Conservation (phyloP, 53 echinoderm and acorn worm genomes). For the Zoroaster sp. region DNA sequence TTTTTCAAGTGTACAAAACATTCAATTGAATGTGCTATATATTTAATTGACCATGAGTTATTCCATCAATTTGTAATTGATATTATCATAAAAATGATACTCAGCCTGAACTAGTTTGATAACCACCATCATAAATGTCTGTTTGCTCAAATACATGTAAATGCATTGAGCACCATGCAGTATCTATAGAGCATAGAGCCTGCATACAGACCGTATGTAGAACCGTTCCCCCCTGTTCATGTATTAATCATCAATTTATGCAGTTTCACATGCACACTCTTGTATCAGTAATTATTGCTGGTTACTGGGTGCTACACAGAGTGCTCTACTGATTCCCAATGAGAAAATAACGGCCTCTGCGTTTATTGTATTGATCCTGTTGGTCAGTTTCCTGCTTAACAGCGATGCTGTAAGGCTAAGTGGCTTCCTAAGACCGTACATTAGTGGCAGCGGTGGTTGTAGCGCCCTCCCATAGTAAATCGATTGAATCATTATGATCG, state of each 20-base stretch:
- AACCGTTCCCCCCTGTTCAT: neutral
- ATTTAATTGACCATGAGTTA: too few relatives aligned
- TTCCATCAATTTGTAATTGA: neutral
- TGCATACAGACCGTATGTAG: neutral
- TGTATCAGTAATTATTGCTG: neutral
- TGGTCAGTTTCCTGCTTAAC: neutral
- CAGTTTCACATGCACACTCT: neutral
- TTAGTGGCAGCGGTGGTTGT: neutral
- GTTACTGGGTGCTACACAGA: neutral
- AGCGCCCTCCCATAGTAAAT: neutral
- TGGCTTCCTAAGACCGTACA: neutral
- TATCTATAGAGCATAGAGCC: neutral
- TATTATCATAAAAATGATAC: neutral
- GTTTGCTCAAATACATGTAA: neutral
- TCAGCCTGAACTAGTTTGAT: constrained; percentile 15
- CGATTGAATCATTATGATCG: neutral
- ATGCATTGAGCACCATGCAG: neutral
- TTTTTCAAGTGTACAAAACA: too few relatives aligned
- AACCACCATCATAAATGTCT: constrained; percentile 15
- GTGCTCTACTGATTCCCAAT: neutral
- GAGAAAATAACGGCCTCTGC: neutral
- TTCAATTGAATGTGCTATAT: too few relatives aligned
- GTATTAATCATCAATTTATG: neutral
- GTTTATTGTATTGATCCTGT: neutral
- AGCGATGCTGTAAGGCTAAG: neutral